These are phyloP conservation scores for Anguilla anguilla DNA, from an alignment of 2,797 vertebrate species.

Conservation along the genomic window DNA sequence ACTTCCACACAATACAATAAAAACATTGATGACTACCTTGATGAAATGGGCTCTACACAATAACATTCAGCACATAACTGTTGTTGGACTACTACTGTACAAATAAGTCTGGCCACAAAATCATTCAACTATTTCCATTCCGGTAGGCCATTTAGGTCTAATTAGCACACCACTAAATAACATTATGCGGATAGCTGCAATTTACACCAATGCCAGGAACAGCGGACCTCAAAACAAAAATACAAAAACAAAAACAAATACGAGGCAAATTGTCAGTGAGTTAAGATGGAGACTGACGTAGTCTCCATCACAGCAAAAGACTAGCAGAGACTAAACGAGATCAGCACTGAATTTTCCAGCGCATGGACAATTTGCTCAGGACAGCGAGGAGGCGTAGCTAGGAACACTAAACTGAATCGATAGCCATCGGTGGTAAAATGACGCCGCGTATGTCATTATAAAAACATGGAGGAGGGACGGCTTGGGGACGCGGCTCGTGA, in stretches of 20 bases:
- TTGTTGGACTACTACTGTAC: background rate
- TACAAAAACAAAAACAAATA: background rate
- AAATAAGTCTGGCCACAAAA: background rate
- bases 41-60: background rate
- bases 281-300: background rate
- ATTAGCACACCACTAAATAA: background rate
- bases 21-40: background rate
- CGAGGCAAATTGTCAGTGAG: background rate
- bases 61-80: background rate
- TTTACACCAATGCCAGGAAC: background rate
- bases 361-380: background rate
- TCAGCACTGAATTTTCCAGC: background rate
- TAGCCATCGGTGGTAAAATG: constrained; percentile 12
- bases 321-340: constrained; percentile 19
- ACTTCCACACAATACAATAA: background rate
- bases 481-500: background rate
- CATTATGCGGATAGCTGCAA: background rate
- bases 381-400: background rate
- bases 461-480: background rate
- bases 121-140: constrained; percentile 4
- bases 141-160: background rate
- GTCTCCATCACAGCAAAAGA: background rate
- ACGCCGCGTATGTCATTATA: background rate
- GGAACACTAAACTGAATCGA: background rate
- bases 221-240: background rate